phyloP scores from a whole-genome alignment of 2,888 invertebrate genomes.

The Cantharis lateralis region DNA sequence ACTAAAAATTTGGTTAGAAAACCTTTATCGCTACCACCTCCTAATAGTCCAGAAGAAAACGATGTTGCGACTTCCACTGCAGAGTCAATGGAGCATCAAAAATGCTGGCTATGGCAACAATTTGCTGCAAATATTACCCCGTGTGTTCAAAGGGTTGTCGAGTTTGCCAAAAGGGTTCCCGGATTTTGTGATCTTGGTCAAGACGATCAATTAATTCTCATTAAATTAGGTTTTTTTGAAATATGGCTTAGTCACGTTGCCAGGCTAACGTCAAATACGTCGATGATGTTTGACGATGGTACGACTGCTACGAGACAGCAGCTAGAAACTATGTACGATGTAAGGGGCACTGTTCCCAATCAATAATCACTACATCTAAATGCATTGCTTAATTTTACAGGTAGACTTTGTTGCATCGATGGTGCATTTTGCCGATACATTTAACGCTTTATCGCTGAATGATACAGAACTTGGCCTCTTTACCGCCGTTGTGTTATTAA shows the following conservation, averaged over 20 bases:
- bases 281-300: constrained; percentile 89
- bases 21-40: constrained; percentile 64
- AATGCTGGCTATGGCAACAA: constrained; percentile 87
- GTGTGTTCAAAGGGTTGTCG: constrained; percentile 90
- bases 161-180: constrained; percentile 94
- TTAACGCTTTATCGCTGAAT: constrained; percentile 76
- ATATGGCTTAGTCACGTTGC: constrained; percentile 90
- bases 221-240: constrained; percentile 96
- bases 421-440: constrained; percentile 77
- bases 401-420: constrained; percentile 80
- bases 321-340: constrained; percentile 86
- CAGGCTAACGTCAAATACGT: constrained; percentile 74
- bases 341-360: constrained; percentile 56
- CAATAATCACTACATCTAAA: constrained; percentile 6
- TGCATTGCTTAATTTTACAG: constrained; percentile 60
- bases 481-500: constrained; percentile 83
- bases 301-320: constrained; percentile 81
- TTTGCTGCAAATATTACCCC: constrained; percentile 86
- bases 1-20: constrained; percentile 71
- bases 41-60: constrained; percentile 44
- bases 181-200: constrained; percentile 89
- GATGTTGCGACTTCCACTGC: constrained; percentile 63
- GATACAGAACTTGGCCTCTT: constrained; percentile 91
- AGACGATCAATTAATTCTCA: constrained; percentile 95
- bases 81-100: constrained; percentile 70